Evolutionary conservation across 2,113 vertebrate species (phyloP).

Genomic region (Sminthopsis crassicaudata): DNA sequence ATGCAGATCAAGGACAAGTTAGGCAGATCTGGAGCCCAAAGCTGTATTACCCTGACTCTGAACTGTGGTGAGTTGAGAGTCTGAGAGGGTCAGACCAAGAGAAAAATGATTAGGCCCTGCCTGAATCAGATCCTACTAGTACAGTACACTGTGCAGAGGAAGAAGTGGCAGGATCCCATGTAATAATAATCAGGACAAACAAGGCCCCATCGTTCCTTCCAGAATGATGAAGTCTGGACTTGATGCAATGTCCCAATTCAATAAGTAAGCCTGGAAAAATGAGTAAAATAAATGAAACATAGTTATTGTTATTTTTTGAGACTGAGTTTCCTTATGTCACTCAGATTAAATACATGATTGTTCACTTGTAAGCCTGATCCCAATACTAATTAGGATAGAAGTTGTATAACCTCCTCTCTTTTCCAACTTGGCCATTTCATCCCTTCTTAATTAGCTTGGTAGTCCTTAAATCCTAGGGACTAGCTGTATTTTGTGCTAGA

Average conservation of each 20-base stretch:
- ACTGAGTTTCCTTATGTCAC: not conserved
- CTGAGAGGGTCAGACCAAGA: not conserved
- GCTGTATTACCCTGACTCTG: not conserved
- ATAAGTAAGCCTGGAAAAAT: not conserved
- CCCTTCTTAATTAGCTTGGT: not conserved
- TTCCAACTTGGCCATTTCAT: not conserved
- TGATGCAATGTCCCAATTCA: not conserved
- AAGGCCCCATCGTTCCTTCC: not conserved
- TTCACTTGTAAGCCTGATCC: not conserved
- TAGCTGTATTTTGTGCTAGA: not conserved
- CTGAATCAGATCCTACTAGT: not conserved
- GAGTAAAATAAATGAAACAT: not conserved
- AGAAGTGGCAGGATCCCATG: not conserved
- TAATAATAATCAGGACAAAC: not conserved
- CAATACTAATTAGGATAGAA: not conserved
- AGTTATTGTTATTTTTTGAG: not conserved
- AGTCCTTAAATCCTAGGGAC: not conserved
- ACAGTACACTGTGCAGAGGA: not conserved
- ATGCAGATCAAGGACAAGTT: not conserved
- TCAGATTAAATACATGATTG: not conserved
- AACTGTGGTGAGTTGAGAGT: not conserved
- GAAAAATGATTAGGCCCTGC: not conserved
- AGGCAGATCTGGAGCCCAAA: not conserved
- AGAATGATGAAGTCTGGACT: not conserved
- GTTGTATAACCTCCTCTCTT: not conserved